phyloP scores from a whole-genome alignment of 1,140 invertebrate species.

The Pogonomyrmex barbatus region DNA sequence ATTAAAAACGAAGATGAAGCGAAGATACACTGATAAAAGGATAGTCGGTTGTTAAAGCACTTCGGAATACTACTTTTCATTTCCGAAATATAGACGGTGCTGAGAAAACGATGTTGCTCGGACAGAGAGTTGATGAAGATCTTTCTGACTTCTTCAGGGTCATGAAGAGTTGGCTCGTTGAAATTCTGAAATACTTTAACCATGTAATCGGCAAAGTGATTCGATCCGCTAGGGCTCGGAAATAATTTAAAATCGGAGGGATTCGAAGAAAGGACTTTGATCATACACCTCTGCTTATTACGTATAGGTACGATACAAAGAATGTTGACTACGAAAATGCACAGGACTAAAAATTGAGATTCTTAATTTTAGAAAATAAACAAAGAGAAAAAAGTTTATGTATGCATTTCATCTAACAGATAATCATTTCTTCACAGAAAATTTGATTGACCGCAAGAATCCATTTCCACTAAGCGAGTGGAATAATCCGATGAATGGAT shows the following conservation, averaged over 20 bases:
- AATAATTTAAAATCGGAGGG: conserved; percentile 18
- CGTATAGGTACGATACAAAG: not conserved
- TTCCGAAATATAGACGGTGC: conserved; percentile 20
- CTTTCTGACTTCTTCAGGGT: conserved; percentile 47
- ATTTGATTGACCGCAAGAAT: conserved; percentile 11
- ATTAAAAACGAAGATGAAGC: not conserved
- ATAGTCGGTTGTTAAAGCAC: conserved; percentile 1
- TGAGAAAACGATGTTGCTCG: not conserved
- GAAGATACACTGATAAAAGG: not conserved
- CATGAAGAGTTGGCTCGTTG: conserved; percentile 24
- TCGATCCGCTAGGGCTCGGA: not conserved
- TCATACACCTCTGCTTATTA: conserved; percentile 14
- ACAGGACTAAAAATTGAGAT: not conserved
- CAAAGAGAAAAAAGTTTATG: not conserved
- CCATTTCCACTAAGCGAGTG: conserved; percentile 14
- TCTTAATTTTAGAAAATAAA: not conserved
- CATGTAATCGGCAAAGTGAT: conserved; percentile 10
- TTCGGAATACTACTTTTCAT: not conserved
- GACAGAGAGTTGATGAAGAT: conserved; percentile 48
- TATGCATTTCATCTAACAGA: not conserved
- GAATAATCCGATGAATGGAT: not conserved
- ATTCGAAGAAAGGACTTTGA: conserved; percentile 26
- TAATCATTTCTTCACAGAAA: conserved; percentile 23
- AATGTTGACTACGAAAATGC: not conserved
- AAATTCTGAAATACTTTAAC: conserved; percentile 44